Base-by-base conservation (phyloP, 2,797 vertebrate genomes). In the Clarias platycephalus region DNA sequence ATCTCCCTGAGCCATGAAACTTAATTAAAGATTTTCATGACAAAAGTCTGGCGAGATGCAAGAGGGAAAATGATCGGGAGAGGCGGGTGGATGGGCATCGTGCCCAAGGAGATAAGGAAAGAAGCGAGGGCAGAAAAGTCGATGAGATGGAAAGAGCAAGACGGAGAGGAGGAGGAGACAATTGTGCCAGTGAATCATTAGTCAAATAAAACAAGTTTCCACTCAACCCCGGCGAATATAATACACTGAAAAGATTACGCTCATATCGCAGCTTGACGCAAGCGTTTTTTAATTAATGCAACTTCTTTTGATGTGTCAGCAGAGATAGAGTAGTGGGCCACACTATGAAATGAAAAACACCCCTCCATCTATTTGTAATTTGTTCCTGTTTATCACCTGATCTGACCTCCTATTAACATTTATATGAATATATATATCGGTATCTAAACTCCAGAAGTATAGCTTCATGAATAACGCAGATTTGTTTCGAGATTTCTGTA, bases 21-120 rank as follows among this genome's bases (percentile, higher is more conserved):
- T 87, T 89, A 88, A 89, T 89, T 87, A 89, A 84, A 86, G 87
- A 87, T 88, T 87, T 84, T 88, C 76, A 82, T 64, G 79, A 80
- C 71, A 85, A 86, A 82, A 82, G 64, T 85, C 63, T 82, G 84
- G 82, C 68, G 63, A 63, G 66, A 82, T 88, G 82, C 64, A 84
- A 81, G 70, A 76, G 77, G 77, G 82, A 80, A 81, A 83, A 83
- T 81, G 60, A 83, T 83, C 76, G 26, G 66, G 37, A 72, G 40
- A 70, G 78, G 75, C 78, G 80, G 68, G 83, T 10, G 79, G 79
- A 40, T 66, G 83, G 83, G 67, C 74, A 26, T 57, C 16, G 26
- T 89, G 85, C 83, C 83, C 34, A 13, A 72, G 66, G 81, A 85
- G 84, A 89, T 88, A 89, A 88, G 71, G 67, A 80, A 71, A 74